A percentile compares a stretch with the other conserved stretches of the same genome.
Conservation (phyloP, 2,888 invertebrate species). For the Deilephila elpenor region DNA sequence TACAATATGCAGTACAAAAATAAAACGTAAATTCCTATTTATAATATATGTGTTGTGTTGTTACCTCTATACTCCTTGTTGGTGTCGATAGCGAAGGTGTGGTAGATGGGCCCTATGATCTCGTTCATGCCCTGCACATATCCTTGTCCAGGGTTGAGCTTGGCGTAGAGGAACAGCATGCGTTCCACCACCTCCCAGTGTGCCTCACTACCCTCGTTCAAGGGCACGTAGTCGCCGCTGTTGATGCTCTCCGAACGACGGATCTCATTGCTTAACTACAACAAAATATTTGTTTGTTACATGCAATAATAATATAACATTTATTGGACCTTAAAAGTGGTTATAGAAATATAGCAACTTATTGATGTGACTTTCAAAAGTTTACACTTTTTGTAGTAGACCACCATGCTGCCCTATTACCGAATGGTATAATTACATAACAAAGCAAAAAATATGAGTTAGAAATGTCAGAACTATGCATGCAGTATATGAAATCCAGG, state of each 20-base stretch:
- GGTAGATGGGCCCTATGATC: slow-evolving; percentile 99
- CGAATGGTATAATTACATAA: too few species aligned
- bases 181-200: slow-evolving; percentile 99
- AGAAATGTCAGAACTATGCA: too few species aligned
- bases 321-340: not conserved
- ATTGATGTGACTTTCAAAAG: too few species aligned
- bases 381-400: too few species aligned
- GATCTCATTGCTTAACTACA: slow-evolving; percentile 89
- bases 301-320: not conserved
- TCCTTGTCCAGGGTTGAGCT: slow-evolving; percentile 98
- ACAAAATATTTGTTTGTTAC: slow-evolving; percentile 44
- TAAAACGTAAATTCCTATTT: not conserved
- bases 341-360: too few species aligned
- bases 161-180: slow-evolving; percentile 98
- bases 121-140: slow-evolving; percentile 99
- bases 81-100: slow-evolving; percentile 96
- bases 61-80: slow-evolving; percentile 91
- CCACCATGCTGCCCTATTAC: too few species aligned
- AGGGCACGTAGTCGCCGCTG: slow-evolving; percentile 89
- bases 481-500: too few species aligned
- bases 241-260: slow-evolving; percentile 81
- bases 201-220: slow-evolving; percentile 96
- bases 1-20: too few species aligned
- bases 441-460: too few species aligned
- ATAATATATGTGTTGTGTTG: slow-evolving; percentile 34